Conservation (phyloP, 2,888 invertebrate genomes). For the Germaria angustata region DNA sequence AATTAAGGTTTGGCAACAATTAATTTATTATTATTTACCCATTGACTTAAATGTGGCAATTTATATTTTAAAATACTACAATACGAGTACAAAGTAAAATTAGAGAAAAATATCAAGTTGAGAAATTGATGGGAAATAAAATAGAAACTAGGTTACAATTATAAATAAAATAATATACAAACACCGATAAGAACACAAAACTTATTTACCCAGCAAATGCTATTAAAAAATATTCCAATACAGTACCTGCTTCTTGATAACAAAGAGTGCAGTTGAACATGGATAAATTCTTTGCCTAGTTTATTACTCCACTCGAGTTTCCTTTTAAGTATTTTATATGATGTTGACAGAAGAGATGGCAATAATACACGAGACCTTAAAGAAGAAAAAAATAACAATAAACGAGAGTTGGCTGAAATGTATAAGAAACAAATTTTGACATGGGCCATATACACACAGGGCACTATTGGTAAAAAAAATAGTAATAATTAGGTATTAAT, state of each 20-base stretch:
- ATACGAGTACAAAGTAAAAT: constrained; percentile 26
- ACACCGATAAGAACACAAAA: background rate
- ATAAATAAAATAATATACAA: constrained; percentile 47
- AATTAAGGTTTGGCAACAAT: constrained; percentile 22
- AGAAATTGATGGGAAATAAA: constrained; percentile 14
- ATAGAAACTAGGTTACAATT: constrained; percentile 51
- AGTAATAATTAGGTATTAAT: too few relatives aligned
- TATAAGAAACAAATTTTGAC: too few relatives aligned
- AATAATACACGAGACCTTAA: constrained; percentile 4
- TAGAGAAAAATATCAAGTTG: constrained; percentile 17
- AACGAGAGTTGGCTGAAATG: background rate
- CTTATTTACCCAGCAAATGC: constrained; percentile 38
- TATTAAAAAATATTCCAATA: constrained; percentile 22
- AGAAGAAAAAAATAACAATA: too few relatives aligned
- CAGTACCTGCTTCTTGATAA: background rate
- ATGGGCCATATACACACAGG: too few relatives aligned
- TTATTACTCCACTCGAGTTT: constrained; percentile 43
- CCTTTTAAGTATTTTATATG: constrained; percentile 5
- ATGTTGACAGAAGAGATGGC: constrained; percentile 12
- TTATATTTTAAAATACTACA: constrained; percentile 63
- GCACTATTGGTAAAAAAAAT: too few relatives aligned
- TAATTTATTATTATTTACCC: constrained; percentile 48
- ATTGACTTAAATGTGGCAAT: constrained; percentile 61
- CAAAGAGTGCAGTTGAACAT: background rate
- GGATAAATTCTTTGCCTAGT: constrained; percentile 41